phyloP scores from a whole-genome alignment of 2,797 vertebrate genomes.

The Sarcoramphus papa region DNA sequence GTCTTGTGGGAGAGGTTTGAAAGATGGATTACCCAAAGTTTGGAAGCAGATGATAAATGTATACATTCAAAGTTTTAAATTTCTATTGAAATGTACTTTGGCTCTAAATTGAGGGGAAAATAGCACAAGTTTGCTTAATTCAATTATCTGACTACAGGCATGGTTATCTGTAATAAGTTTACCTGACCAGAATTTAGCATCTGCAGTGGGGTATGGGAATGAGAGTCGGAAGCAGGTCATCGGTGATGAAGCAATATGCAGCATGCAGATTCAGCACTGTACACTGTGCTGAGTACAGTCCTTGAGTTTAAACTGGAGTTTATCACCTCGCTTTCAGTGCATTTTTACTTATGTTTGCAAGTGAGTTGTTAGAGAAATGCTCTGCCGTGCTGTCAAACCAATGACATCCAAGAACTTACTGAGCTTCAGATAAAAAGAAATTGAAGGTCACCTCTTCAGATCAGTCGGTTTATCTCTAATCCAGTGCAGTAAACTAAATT shows the following conservation, averaged over 20 bases:
- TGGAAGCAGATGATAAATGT: neutral
- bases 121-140: neutral
- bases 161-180: neutral
- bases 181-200: neutral
- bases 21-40: neutral
- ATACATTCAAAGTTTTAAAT: neutral
- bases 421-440: constrained; percentile 28
- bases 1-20: neutral
- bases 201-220: neutral
- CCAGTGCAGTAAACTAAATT: constrained; percentile 18
- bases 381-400: neutral
- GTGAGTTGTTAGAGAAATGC: neutral
- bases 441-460: constrained; percentile 37
- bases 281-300: neutral
- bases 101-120: neutral
- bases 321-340: neutral
- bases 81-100: neutral
- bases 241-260: neutral
- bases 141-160: neutral
- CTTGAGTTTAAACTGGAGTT: neutral
- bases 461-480: constrained; percentile 50
- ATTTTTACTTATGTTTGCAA: constrained; percentile 2
- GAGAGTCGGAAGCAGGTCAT: neutral
- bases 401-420: neutral
- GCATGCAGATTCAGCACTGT: neutral